Percentiles rank a stretch among this genome's conserved stretches.
Conservation (phyloP, 2,888 invertebrate genomes). For the Camptogramma bilineatum region DNA sequence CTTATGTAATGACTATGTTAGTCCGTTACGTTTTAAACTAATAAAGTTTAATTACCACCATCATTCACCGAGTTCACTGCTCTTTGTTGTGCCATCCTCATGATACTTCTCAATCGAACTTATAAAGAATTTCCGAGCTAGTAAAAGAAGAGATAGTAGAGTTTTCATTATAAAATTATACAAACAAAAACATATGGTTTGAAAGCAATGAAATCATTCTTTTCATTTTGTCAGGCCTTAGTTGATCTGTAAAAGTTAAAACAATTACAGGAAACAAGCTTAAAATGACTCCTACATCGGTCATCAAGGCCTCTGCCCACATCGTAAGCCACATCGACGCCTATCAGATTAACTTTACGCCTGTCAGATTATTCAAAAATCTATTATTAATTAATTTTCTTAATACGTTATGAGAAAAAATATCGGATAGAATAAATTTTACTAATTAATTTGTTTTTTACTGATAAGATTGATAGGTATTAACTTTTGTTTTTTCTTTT, state of each 20-base stretch:
- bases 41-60: too few species aligned
- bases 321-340: constrained; percentile 48
- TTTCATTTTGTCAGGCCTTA: constrained; percentile 8
- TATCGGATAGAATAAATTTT: too few species aligned
- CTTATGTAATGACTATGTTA: too few species aligned
- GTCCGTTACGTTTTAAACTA: too few species aligned
- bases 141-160: neutral
- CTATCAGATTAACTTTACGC: constrained; percentile 49
- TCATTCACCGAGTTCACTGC: too few species aligned
- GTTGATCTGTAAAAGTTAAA: constrained; percentile 21
- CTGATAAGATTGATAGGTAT: neutral
- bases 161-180: neutral
- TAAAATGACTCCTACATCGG: constrained; percentile 39
- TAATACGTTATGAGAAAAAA: constrained; percentile 5
- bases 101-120: too few species aligned
- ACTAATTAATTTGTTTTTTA: too few species aligned
- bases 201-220: constrained; percentile 20
- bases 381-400: constrained; percentile 1
- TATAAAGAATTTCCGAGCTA: too few species aligned
- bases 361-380: constrained; percentile 8
- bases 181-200: neutral
- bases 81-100: too few species aligned
- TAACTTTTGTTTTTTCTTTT: neutral
- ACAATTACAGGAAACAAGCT: constrained; percentile 42
- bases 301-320: constrained; percentile 60